phyloP scores from a whole-genome alignment of 2,888 invertebrate species.

The Cephonodes hylas region DNA sequence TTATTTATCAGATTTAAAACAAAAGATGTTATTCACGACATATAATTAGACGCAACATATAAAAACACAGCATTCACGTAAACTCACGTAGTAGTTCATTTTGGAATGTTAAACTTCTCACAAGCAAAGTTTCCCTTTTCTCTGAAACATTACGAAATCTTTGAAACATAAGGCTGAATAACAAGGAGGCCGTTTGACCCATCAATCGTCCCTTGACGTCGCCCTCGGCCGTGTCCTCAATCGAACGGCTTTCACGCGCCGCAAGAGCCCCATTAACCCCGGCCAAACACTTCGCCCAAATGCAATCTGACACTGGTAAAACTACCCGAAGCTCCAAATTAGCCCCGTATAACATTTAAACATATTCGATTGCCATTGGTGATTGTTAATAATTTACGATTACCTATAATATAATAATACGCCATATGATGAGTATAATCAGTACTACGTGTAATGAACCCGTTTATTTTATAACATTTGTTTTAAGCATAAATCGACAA shows the following conservation, averaged over 20 bases:
- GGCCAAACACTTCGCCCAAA: background rate
- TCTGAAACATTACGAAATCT: background rate
- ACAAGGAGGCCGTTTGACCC: slow-evolving; percentile 19
- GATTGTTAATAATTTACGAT: no score
- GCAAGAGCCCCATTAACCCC: background rate
- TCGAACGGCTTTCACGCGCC: background rate
- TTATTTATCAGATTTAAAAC: no score
- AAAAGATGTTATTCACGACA: no score
- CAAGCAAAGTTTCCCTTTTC: background rate
- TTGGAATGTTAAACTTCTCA: background rate
- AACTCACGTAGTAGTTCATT: background rate
- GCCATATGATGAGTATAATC: no score
- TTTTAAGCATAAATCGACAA: no score
- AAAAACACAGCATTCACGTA: background rate
- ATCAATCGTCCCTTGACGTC: slow-evolving; percentile 20
- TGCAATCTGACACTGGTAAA: slow-evolving; percentile 6
- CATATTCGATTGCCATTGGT: no score
- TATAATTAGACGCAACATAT: no score
- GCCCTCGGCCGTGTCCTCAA: slow-evolving; percentile 11
- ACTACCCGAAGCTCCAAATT: background rate
- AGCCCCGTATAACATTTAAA: background rate
- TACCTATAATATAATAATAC: no score
- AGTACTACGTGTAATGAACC: no score
- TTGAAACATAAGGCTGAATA: background rate
- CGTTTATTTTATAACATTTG: no score